Base-by-base conservation (phyloP, 2,797 vertebrate species). In the Clarias laeviceps region DNA sequence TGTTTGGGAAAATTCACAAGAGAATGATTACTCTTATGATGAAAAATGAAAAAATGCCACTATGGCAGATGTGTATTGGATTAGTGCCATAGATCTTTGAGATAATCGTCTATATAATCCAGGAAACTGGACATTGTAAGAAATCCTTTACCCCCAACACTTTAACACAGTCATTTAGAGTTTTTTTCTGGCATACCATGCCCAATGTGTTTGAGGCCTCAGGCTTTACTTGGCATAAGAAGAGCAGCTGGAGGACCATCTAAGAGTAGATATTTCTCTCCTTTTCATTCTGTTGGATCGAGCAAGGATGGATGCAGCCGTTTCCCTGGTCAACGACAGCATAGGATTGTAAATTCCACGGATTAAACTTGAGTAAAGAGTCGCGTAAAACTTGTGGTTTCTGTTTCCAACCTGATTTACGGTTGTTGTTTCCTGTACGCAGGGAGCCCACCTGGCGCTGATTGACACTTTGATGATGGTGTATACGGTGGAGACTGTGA, bases 391-490 rank as follows among this genome's bases (percentile, higher is more conserved):
- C 50, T 17, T 68, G 79, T 29, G 62, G 37, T 29, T n/a, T 50
- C 29, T 74, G n/a, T 27, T 7, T 37, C 56, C 50, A 59, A 22
- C 22, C 72, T 56, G n/a, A 27, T 50, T 24, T 82, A 2, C 84
- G 68, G 74, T 72, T 24, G 59, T 73, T 64, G 20, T 85, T 87
- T 86, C 88, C 12, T 24, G 72, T 88, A 86, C 91, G 45, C 90
- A 99, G 98, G 97, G 96, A 18, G 96, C 98, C 81, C 98, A 99
- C 91, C 88, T 99, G 94, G 98, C 98, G 27, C 96, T 99, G 97
- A 96, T 98, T 0, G 98, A 99, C 92, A 95, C 97, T 0, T 92
- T 99, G 70, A 99, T 99, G 98, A 98, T 97, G 97, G 98, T 97
- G 0, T 97, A 98, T 83, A 97, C 97, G 0, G 96, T 97, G 86